Percentiles rank a stretch among this genome's conserved stretches.
Conservation (phyloP, 2,888 invertebrate genomes). For the Dendrolimus pini region DNA sequence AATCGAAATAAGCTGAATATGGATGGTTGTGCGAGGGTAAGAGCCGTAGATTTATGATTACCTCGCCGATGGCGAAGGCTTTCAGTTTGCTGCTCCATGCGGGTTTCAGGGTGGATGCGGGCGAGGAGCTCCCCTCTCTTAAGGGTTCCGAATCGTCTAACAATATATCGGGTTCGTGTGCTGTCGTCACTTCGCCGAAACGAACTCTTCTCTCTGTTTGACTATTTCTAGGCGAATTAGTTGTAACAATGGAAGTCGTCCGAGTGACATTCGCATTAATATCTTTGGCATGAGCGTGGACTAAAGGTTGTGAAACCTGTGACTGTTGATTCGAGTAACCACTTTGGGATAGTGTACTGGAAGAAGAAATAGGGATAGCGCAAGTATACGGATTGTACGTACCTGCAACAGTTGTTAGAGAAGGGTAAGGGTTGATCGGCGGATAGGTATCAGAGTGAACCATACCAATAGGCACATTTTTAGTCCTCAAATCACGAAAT, state of each 20-base stretch:
- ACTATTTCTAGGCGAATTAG: slow-evolving; percentile 51
- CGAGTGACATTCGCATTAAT: slow-evolving; percentile 57
- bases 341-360: slow-evolving; percentile 26
- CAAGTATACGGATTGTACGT: slow-evolving; percentile 67
- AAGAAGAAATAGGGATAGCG: slow-evolving; percentile 45
- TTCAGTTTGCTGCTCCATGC: slow-evolving; percentile 73
- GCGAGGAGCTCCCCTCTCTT: slow-evolving; percentile 54
- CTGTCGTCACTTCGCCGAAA: slow-evolving; percentile 65
- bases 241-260: slow-evolving; percentile 33
- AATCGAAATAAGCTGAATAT: slow-evolving; percentile 70
- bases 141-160: slow-evolving; percentile 52
- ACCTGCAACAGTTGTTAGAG: slow-evolving; percentile 67
- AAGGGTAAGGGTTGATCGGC: slow-evolving; percentile 62
- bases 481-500: slow-evolving; percentile 50
- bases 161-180: slow-evolving; percentile 52
- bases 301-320: slow-evolving; percentile 37
- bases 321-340: slow-evolving; percentile 33
- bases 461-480: slow-evolving; percentile 46
- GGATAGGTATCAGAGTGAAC: slow-evolving; percentile 66
- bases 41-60: slow-evolving; percentile 68
- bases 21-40: slow-evolving; percentile 42
- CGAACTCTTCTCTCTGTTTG: slow-evolving; percentile 70
- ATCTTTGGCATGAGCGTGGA: slow-evolving; percentile 48
- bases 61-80: slow-evolving; percentile 76
- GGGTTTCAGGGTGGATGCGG: slow-evolving; percentile 58